These are phyloP conservation scores for Cyaniris semiargus DNA, from an alignment of 2,888 invertebrate genomes.

Conservation along the genomic window DNA sequence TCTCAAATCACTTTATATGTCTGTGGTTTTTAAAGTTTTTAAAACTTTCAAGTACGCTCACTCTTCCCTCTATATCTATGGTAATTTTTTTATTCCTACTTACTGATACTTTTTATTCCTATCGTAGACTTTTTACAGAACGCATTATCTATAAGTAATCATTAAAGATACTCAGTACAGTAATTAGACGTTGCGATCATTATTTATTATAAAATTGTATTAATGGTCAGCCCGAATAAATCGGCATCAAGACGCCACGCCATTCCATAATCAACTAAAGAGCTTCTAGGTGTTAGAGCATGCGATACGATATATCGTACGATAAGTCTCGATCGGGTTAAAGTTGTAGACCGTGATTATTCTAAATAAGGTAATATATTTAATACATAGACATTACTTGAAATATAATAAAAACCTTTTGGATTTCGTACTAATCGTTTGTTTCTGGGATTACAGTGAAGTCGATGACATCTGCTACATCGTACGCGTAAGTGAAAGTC, in stretches of 20 bases:
- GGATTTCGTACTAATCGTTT: too few species aligned
- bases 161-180: neutral
- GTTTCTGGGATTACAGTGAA: too few species aligned
- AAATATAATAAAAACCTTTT: too few species aligned
- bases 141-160: neutral
- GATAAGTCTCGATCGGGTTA: neutral
- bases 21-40: too few species aligned
- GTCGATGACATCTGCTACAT: too few species aligned
- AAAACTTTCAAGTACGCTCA: too few species aligned
- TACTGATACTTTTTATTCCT: neutral
- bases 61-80: neutral
- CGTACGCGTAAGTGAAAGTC: too few species aligned
- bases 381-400: too few species aligned
- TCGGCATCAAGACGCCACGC: conserved; percentile 64
- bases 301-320: conserved; percentile 46
- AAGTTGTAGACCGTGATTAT: neutral
- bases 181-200: neutral
- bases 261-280: conserved; percentile 70
- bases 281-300: conserved; percentile 53
- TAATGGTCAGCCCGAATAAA: conserved; percentile 60
- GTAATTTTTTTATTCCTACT: neutral
- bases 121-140: neutral
- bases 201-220: conserved; percentile 31
- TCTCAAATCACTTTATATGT: too few species aligned
- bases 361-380: too few species aligned